A percentile compares a stretch with the other conserved stretches of the same genome.
Conservation (phyloP, 2,113 vertebrate genomes). For the Gorsachius goisagi region DNA sequence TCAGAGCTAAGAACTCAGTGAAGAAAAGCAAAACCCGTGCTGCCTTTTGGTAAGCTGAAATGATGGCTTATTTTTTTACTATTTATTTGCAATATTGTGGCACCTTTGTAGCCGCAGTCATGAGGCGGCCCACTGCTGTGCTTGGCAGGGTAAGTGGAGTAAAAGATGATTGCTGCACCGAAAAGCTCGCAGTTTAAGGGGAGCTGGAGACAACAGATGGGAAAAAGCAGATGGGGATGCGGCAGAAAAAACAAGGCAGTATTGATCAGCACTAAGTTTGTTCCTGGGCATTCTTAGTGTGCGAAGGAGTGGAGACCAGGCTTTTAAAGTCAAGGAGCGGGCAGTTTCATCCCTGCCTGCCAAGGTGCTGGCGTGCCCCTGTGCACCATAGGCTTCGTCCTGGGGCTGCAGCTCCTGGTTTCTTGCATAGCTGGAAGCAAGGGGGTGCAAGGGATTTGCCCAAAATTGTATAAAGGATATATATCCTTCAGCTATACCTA, state of each 20-base stretch:
- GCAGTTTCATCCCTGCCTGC: background rate
- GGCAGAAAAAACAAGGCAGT: background rate
- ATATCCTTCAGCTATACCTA: background rate
- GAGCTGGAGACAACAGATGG: constrained; percentile 63
- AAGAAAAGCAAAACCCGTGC: background rate
- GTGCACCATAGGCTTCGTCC: accelerated
- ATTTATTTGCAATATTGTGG: constrained; percentile 8
- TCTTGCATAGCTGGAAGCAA: background rate
- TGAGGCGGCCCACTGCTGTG: background rate
- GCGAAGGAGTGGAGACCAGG: background rate
- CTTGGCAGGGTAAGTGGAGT: constrained; percentile 18
- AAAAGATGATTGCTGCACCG: background rate
- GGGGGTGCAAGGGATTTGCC: background rate
- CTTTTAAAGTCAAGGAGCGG: background rate
- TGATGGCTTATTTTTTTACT: background rate
- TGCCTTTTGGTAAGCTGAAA: background rate
- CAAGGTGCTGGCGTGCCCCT: accelerated
- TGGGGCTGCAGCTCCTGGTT: background rate
- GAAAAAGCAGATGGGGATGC: constrained; percentile 61
- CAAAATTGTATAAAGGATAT: background rate
- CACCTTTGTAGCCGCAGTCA: background rate
- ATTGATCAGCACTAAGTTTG: background rate
- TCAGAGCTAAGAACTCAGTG: background rate
- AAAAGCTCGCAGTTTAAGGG: background rate
- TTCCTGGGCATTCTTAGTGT: background rate